These are phyloP conservation scores for Lepidotrigona ventralis DNA, from an alignment of 1,140 invertebrate genomes.

Conservation along the genomic window DNA sequence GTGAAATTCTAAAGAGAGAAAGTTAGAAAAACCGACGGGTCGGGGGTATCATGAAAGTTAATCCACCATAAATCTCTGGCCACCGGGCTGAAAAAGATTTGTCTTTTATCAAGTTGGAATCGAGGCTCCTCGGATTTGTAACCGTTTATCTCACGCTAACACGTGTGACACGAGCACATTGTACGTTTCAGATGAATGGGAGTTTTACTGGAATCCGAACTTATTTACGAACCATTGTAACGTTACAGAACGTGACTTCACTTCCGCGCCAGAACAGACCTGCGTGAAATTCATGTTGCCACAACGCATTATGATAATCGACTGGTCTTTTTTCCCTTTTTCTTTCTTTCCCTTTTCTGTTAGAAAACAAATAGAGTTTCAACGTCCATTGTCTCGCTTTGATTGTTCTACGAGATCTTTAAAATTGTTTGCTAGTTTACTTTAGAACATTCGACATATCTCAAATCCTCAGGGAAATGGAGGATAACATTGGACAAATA, in stretches of 20 bases:
- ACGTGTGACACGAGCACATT: slow-evolving; percentile 43
- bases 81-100: neutral
- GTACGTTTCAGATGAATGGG: slow-evolving; percentile 48
- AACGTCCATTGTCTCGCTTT: slow-evolving; percentile 4
- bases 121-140: slow-evolving; percentile 11
- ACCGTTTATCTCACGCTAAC: slow-evolving; percentile 42
- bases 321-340: neutral
- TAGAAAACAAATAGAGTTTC: slow-evolving; percentile 9
- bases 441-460: neutral
- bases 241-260: slow-evolving; percentile 50
- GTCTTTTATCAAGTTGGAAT: slow-evolving; percentile 33
- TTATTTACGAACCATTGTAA: slow-evolving; percentile 62
- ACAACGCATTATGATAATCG: slow-evolving; percentile 52
- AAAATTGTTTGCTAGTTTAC: neutral
- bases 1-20: neutral
- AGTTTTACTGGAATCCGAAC: slow-evolving; percentile 43
- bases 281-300: slow-evolving; percentile 45
- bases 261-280: slow-evolving; percentile 47
- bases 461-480: too few relatives aligned
- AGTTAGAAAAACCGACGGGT: too few relatives aligned
- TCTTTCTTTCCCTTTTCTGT: slow-evolving; percentile 14
- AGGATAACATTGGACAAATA: too few relatives aligned
- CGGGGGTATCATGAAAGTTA: neutral
- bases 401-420: neutral
- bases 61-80: neutral